A percentile compares a stretch with the other conserved stretches of the same genome.
Evolutionary conservation across 2,113 vertebrate species (phyloP).

Genomic region (Fulmarus glacialis): DNA sequence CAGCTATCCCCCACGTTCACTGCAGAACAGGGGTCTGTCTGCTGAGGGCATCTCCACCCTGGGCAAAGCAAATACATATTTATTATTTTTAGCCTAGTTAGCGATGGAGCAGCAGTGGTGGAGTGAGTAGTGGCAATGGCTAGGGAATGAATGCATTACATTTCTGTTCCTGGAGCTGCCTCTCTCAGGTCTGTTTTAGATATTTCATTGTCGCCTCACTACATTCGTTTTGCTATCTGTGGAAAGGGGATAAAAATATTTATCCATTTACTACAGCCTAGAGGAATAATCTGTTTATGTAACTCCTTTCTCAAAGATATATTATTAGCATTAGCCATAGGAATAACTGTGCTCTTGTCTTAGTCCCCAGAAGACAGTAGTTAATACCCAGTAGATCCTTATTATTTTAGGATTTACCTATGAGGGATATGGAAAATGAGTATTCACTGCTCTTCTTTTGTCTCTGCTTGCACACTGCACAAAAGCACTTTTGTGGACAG

Average conservation of each 20-base stretch:
- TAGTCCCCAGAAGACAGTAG: background rate
- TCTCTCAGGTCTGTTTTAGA: background rate
- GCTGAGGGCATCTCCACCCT: background rate
- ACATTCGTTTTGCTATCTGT: background rate
- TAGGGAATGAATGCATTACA: background rate
- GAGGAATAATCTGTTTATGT: background rate
- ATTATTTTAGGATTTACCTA: background rate
- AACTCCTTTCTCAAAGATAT: background rate
- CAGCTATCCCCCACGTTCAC: rapidly evolving
- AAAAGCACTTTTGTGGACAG: background rate
- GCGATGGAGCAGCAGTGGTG: background rate
- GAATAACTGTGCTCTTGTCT: background rate
- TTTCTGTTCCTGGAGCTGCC: background rate
- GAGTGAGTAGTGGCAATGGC: background rate
- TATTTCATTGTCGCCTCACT: background rate
- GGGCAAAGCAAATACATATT: background rate
- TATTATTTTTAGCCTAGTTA: background rate
- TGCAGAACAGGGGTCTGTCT: background rate
- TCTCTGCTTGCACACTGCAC: background rate
- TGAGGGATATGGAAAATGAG: background rate
- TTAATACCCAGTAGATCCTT: background rate
- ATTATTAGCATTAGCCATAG: background rate
- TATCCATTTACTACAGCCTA: background rate
- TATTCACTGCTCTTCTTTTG: background rate
- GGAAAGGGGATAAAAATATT: background rate